A percentile compares a stretch with the other conserved stretches of the same genome.
phyloP scores from a whole-genome alignment of 1,140 invertebrate species.

The Eciton burchellii region DNA sequence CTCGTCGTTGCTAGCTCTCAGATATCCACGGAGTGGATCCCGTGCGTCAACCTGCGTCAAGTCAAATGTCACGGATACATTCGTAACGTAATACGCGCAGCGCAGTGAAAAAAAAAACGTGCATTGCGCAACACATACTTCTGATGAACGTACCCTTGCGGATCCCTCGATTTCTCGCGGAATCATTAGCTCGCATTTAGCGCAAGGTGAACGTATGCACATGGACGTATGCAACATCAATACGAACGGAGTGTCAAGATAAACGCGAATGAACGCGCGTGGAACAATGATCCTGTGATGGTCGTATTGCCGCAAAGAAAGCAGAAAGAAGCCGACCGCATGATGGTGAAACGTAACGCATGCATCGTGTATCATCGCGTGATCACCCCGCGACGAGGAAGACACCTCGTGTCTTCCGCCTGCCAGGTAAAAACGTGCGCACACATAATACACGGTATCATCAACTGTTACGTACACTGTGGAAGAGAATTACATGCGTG shows the following conservation, averaged over 20 bases:
- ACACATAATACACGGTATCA: conserved; percentile 53
- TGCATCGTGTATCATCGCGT: conserved; percentile 6
- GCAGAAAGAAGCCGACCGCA: background rate
- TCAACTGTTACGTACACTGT: conserved; percentile 68
- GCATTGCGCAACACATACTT: too few relatives aligned
- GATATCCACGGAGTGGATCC: too few relatives aligned
- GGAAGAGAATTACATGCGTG: conserved; percentile 56
- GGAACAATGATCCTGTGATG: background rate
- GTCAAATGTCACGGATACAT: background rate
- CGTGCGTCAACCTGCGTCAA: too few relatives aligned
- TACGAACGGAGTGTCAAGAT: too few relatives aligned
- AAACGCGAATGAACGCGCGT: background rate
- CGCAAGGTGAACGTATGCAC: background rate
- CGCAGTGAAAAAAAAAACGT: background rate
- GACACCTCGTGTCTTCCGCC: conserved; percentile 23
- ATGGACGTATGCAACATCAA: background rate
- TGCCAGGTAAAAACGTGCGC: background rate
- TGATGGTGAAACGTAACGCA: conserved; percentile 7
- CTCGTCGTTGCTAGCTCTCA: too few relatives aligned
- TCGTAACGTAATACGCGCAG: background rate
- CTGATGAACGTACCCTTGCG: background rate
- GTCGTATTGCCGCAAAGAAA: conserved; percentile 6
- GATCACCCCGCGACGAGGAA: conserved; percentile 1
- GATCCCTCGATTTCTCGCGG: background rate
- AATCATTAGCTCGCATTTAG: conserved; percentile 1